Evolutionary conservation across 2,113 vertebrate genomes (phyloP).

Genomic region (Pycnonotus jocosus): DNA sequence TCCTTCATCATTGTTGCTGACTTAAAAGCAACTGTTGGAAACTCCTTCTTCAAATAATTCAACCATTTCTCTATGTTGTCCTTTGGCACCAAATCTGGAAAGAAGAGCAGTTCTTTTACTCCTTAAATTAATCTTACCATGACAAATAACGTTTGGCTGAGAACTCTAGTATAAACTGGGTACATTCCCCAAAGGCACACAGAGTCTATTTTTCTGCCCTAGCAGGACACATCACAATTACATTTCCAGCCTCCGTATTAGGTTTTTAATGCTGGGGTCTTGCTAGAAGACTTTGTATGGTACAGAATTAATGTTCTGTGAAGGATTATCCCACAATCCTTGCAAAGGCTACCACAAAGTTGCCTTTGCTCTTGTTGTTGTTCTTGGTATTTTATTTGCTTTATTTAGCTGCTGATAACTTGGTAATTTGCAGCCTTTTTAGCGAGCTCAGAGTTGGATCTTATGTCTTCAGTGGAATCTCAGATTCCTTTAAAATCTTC

Average conservation of each 20-base stretch:
- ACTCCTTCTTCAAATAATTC: slow-evolving; percentile 79
- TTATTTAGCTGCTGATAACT: neutral
- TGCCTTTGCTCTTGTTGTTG: neutral
- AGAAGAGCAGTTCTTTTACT: neutral
- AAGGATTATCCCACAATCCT: neutral
- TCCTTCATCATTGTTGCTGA: slow-evolving; percentile 74
- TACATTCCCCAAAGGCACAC: neutral
- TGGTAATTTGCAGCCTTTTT: neutral
- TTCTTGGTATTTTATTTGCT: neutral
- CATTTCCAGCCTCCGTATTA: neutral
- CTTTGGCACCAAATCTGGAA: slow-evolving; percentile 88
- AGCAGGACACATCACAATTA: neutral
- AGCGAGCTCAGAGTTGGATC: slow-evolving; percentile 80
- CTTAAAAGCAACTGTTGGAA: slow-evolving; percentile 89
- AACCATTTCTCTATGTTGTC: slow-evolving; percentile 86
- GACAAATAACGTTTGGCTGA: neutral
- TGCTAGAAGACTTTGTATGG: neutral
- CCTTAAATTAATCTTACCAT: neutral
- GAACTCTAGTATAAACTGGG: neutral
- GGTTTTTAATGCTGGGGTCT: neutral
- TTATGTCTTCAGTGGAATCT: slow-evolving; percentile 67
- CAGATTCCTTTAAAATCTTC: slow-evolving; percentile 64
- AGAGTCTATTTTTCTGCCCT: neutral
- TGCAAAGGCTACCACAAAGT: neutral
- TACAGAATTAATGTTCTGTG: neutral